Percentiles rank a stretch among this genome's conserved stretches.
These are phyloP conservation scores for Mobula hypostoma DNA, from an alignment of 2,113 vertebrate genomes.

Conservation along the genomic window DNA sequence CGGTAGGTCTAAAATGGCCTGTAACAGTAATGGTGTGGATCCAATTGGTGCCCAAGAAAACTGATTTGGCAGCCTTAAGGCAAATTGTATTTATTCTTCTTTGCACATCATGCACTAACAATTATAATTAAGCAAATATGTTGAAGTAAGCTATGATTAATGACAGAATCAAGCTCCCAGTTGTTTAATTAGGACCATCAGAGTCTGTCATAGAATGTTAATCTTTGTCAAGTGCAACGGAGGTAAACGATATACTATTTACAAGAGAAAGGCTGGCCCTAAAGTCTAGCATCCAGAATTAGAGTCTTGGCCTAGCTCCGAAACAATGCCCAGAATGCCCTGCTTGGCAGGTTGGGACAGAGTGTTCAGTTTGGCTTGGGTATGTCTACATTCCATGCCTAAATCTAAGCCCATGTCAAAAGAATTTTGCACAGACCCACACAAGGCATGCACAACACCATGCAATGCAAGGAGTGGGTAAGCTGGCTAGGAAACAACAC, in stretches of 20 bases:
- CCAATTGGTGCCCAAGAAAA: slow-evolving; percentile 7
- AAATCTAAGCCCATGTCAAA: slow-evolving; percentile 16
- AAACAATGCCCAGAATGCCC: background rate
- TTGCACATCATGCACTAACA: slow-evolving; percentile 28
- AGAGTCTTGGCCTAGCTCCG: background rate
- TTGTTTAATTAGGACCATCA: background rate
- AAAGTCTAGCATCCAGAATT: slow-evolving; percentile 18
- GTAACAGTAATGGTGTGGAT: background rate
- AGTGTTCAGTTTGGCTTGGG: slow-evolving; percentile 12
- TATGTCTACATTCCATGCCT: slow-evolving; percentile 19
- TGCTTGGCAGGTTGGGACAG: background rate
- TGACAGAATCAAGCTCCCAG: background rate
- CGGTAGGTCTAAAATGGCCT: background rate
- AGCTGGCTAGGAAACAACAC: slow-evolving; percentile 24
- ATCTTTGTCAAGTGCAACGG: slow-evolving; percentile 12
- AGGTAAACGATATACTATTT: slow-evolving; percentile 23
- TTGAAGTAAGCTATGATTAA: background rate
- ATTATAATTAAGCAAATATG: slow-evolving; percentile 13
- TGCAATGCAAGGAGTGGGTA: slow-evolving; percentile 10
- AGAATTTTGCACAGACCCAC: background rate
- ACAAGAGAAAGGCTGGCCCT: background rate
- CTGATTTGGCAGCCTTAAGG: slow-evolving; percentile 21
- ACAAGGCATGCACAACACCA: slow-evolving; percentile 11
- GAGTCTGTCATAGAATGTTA: background rate
- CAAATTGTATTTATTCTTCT: slow-evolving; percentile 11